Base-by-base conservation (phyloP, 2,888 invertebrate genomes). In the Mythimna ferrago region DNA sequence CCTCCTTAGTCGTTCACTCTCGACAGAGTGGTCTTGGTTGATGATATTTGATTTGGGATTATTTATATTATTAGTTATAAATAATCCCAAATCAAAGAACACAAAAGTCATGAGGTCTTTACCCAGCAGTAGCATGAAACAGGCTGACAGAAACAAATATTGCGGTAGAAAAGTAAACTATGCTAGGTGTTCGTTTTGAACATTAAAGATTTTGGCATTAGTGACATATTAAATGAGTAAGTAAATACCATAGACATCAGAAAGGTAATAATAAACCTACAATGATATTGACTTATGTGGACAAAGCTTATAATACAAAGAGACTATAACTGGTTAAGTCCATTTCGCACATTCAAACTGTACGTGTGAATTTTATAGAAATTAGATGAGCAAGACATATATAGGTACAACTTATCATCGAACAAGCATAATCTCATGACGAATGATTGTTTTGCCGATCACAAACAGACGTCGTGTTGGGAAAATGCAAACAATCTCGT, bases 381-480 rank as follows among this genome's bases (percentile, higher is more conserved):
- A 65, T 67, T 41, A 9, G 60, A 80, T 64, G 54, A 69, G 51
- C 51, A 69, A 78, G 79, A 19, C 54, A 82, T 57, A 73, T 44
- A 51, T 73, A 70, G 61, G 58, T 61, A 70, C 69, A 80, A 65
- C 67, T 57, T 83, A 65, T 54, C 56, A 44, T 58, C 32, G 35
- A 80, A 70, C 21, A 65, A 74, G 61, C 35, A 61, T n/a, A 81
- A 76, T 54, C 21, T 71, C 26, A 60, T 66, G 67, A 81, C 70
- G 62, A 64, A 79, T 74, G 41, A 74, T 83, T 83, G 81, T 83
- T 83, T 73, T 80, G 35, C 56, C 53, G 53, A 71, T 76, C 73
- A 78, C 85, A 71, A 71, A 71, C 78, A 48, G 53, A 68, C 70
- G 35, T 61, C 76, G 81, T 83, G 81, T 81, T 71, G 65, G 44